Conservation (phyloP, 2,888 invertebrate species). For the Acleris sparsana region DNA sequence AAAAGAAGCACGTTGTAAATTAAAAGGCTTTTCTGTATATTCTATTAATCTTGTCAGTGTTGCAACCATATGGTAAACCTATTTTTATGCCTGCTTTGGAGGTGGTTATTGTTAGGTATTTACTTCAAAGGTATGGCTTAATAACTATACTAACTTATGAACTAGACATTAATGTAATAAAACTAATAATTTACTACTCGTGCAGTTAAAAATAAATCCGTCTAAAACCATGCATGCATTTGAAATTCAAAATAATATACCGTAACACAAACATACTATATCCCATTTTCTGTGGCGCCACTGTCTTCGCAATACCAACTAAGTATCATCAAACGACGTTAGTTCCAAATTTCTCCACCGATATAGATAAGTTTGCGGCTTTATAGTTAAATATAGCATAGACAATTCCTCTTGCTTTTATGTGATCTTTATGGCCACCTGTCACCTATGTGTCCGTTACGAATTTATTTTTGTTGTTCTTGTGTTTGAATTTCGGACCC, state of each 20-base stretch:
- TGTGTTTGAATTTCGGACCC: slow-evolving; percentile 9
- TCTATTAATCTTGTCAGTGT: too few species aligned
- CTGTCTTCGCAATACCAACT: not conserved
- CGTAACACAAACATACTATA: slow-evolving; percentile 2
- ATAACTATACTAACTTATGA: too few species aligned
- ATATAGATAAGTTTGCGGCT: not conserved
- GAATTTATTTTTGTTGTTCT: slow-evolving; percentile 14
- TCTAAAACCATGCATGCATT: slow-evolving; percentile 11
- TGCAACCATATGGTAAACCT: too few species aligned
- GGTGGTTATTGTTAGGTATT: too few species aligned
- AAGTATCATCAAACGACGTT: not conserved
- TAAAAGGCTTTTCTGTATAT: too few species aligned
- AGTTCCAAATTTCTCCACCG: slow-evolving; percentile 1
- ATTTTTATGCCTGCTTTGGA: too few species aligned
- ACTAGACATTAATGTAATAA: too few species aligned
- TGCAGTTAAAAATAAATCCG: not conserved
- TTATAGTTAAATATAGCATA: slow-evolving; percentile 26
- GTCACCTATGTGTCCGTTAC: slow-evolving; percentile 15
- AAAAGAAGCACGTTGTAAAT: too few species aligned
- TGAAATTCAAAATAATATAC: slow-evolving; percentile 12
- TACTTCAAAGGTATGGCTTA: too few species aligned
- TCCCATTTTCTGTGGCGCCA: not conserved
- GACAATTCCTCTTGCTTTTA: slow-evolving; percentile 23
- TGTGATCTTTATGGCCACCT: slow-evolving; percentile 28
- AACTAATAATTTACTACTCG: too few species aligned